Base-by-base conservation (phyloP, 2,797 vertebrate species). In the Arnoldichthys spilopterus region DNA sequence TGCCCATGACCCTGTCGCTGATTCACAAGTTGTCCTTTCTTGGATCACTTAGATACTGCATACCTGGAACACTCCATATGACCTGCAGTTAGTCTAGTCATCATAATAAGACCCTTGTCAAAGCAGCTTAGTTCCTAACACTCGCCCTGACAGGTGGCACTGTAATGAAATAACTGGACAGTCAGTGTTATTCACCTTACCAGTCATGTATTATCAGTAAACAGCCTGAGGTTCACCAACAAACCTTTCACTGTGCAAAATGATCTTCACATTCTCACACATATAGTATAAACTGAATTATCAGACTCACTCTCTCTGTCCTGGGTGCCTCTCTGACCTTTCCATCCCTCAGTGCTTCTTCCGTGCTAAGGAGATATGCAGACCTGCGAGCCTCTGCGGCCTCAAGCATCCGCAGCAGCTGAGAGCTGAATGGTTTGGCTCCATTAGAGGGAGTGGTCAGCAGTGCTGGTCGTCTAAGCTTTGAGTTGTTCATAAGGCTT, bases 331-430 rank as follows among this genome's bases (percentile, higher is more conserved):
- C 69, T 20, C 28, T 54, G 28, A 81, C 58, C 16, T 49, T 37
- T 54, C 37, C 63, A n/a, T 82, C 54, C 2, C 59, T 54, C 16
- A 6, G 72, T 16, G 80, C 71, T 34, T 74, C 84, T 6, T 79
- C 67, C 13, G 40, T 56, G 28, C 9, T 6, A 18, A 37, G 64
- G 16, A 28, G 47, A 68, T 71, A 28, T 11, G 16, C 24, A 7
- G 82, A 58, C 2, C 43, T 26, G 1, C 81, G 22, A 26, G 43
- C 64, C 20, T 80, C 72, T 0, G 79, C 47, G 6, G 59, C 37
- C 24, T 81, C 82, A 37, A 85, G 59, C 82, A 83, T 83, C 53
- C 49, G 62, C 51, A 83, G n/a, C 32, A 85, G 37, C 37, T 37
- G 69, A 37, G 59, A 47, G 6, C 67, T 67, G 26, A 59, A 40